Evolutionary conservation across 2,888 invertebrate species (phyloP), one percentile per base, ranked within the genome.

Genomic region (Bembecia ichneumoniformis): DNA sequence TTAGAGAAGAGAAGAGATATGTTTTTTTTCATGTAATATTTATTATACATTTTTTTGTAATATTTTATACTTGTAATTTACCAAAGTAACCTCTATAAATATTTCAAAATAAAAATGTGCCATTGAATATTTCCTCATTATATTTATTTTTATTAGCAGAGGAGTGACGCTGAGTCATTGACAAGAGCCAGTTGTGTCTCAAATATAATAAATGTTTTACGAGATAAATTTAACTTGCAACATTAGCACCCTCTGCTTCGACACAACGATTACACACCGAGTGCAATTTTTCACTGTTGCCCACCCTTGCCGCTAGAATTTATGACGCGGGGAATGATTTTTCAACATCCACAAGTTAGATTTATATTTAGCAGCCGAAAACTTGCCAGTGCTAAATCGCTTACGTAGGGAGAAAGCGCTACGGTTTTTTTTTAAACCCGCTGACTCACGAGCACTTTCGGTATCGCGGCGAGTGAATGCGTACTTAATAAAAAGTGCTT

Each of bases 311-410:
- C 62, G 75, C 72, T 71, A 79, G 76, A 77, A 83, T 82, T 82
- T 83, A 82, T 82, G 82, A 82, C 71, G 71, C 74, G 67, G 66
- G 66, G 74, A 77, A 81, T 81, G 79, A 83, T 83, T 83, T 84
- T 81, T 82, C 81, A 82, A 77, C 82, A 79, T 76, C 74, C 72
- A 71, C 74, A 74, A 81, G 70, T 74, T 74, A 74, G 77, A 82
- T 79, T 82, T 78, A 80, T 82, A 71, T 77, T 76, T 76, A 77
- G 77, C 70, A 71, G 70, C 63, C 71, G 63, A 69, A 71, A 77
- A 73, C 73, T 66, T 74, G 68, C 65, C 66, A 61, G 61, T 60
- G 61, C 64, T 65, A 71, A 71, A 74, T 71, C 69, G 69, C 55
- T 51, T 52, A 58, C 52, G 52, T 56, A 53, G 54, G 56, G 57